Evolutionary conservation across 2,888 invertebrate genomes (phyloP).

Genomic region (Lacanobia wlatinum): DNA sequence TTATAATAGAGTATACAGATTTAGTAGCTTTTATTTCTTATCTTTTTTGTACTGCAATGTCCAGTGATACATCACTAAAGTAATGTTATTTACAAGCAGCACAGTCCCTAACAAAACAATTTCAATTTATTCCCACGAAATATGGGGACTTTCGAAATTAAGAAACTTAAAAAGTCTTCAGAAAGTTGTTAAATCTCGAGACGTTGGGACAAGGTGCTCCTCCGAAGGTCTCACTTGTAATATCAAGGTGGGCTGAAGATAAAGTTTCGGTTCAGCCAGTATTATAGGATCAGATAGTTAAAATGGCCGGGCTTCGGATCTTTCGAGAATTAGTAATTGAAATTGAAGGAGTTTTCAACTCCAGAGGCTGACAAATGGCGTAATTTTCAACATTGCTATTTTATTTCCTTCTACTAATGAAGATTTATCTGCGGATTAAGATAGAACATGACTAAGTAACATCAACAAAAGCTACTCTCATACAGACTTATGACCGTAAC

Average conservation of each 20-base stretch:
- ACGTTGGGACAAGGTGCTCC: slow-evolving; percentile 77
- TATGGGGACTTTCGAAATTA: slow-evolving; percentile 77
- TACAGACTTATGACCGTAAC: slow-evolving; percentile 41
- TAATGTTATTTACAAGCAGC: slow-evolving; percentile 45
- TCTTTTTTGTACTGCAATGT: background rate
- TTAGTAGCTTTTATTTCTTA: slow-evolving; percentile 1
- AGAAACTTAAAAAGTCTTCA: slow-evolving; percentile 80
- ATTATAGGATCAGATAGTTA: slow-evolving; percentile 69
- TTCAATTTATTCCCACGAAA: slow-evolving; percentile 76
- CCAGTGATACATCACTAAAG: slow-evolving; percentile 41
- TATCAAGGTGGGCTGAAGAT: slow-evolving; percentile 70
- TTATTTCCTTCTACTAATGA: slow-evolving; percentile 28
- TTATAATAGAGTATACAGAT: slow-evolving; percentile 32
- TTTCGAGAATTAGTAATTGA: slow-evolving; percentile 62
- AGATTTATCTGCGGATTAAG: slow-evolving; percentile 31
- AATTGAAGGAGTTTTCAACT: slow-evolving; percentile 61
- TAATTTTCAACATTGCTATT: slow-evolving; percentile 29
- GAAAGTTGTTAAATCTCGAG: slow-evolving; percentile 80
- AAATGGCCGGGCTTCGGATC: slow-evolving; percentile 61
- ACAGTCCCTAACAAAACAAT: slow-evolving; percentile 67
- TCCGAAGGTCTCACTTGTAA: slow-evolving; percentile 73
- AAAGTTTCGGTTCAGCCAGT: slow-evolving; percentile 65
- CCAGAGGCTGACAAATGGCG: slow-evolving; percentile 56
- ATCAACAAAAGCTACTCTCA: slow-evolving; percentile 24
- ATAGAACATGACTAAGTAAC: slow-evolving; percentile 33